A percentile compares a stretch with the other conserved stretches of the same genome.
Conservation (phyloP, 2,888 invertebrate species). For the Scaptodrosophila latifasciaeformis region DNA sequence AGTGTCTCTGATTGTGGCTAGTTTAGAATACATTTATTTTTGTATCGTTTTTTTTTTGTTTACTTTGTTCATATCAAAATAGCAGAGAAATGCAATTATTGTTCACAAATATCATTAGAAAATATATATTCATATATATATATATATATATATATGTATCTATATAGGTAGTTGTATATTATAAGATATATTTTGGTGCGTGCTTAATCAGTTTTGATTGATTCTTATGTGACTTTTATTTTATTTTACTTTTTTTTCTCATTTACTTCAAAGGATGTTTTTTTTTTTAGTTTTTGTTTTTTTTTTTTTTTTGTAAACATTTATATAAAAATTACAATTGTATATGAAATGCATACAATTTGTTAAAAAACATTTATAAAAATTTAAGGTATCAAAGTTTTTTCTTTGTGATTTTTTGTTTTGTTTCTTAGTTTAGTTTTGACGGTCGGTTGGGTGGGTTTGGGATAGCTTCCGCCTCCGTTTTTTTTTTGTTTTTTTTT, state of each 20-base stretch:
- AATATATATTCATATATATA: constrained; percentile 25
- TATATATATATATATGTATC: no score
- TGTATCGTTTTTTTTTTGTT: no score
- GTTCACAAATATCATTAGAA: constrained; percentile 41
- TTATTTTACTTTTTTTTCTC: neutral
- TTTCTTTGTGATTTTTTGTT: constrained; percentile 9
- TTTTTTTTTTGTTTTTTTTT: neutral
- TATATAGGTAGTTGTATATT: neutral
- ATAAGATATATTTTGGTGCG: neutral
- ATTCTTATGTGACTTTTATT: neutral
- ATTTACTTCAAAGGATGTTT: neutral
- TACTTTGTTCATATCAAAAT: constrained; percentile 4
- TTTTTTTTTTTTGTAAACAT: constrained; percentile 20
- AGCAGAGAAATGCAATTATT: constrained; percentile 26
- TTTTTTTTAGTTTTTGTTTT: no score
- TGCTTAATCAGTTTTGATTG: no score
- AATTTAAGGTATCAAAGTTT: constrained; percentile 17
- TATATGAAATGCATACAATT: no score
- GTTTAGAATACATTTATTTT: constrained; percentile 21
- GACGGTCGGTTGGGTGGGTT: constrained; percentile 3
- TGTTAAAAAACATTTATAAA: constrained; percentile 15
- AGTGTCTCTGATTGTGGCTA: constrained; percentile 28
- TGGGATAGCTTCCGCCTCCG: neutral
- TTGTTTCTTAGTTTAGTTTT: constrained; percentile 27
- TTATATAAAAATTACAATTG: constrained; percentile 20